These are phyloP conservation scores for Chelon labrosus DNA, from an alignment of 2,797 vertebrate genomes.

Conservation along the genomic window DNA sequence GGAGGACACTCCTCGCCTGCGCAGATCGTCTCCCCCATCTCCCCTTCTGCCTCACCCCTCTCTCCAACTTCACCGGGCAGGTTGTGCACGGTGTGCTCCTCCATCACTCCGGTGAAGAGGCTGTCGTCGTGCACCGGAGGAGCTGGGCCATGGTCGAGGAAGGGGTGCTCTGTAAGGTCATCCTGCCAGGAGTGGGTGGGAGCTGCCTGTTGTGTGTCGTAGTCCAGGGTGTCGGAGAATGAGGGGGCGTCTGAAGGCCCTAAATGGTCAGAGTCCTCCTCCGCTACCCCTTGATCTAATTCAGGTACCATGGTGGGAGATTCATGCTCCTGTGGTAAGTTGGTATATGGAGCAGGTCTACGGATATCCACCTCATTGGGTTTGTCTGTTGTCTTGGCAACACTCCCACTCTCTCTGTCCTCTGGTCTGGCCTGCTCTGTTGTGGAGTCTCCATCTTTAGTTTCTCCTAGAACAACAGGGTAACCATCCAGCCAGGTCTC, in stretches of 20 bases:
- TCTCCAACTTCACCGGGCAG: slow-evolving; percentile 82
- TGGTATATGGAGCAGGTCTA: slow-evolving; percentile 50
- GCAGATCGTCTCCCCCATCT: slow-evolving; percentile 80
- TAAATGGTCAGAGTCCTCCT: slow-evolving; percentile 16
- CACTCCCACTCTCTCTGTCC: slow-evolving; percentile 39
- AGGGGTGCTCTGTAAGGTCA: slow-evolving; percentile 67
- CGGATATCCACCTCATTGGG: slow-evolving; percentile 80
- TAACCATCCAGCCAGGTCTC: slow-evolving; percentile 94
- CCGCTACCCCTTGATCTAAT: slow-evolving; percentile 35
- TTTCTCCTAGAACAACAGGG: slow-evolving; percentile 82
- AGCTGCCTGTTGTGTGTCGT: slow-evolving; percentile 71
- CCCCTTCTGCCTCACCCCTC: slow-evolving; percentile 79
- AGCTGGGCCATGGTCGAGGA: slow-evolving; percentile 57
- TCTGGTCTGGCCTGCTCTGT: slow-evolving; percentile 67
- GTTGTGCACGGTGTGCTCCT: slow-evolving; percentile 76
- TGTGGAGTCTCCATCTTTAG: slow-evolving; percentile 78
- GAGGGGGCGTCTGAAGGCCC: slow-evolving; percentile 64
- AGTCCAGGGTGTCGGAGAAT: slow-evolving; percentile 62
- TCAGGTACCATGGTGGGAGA: slow-evolving; percentile 35
- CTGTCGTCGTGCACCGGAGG: slow-evolving; percentile 55
- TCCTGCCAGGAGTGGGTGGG: slow-evolving; percentile 73
- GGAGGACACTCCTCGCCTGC: slow-evolving; percentile 80
- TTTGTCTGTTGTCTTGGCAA: slow-evolving; percentile 66
- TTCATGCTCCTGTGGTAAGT: slow-evolving; percentile 61
- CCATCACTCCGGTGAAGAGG: slow-evolving; percentile 18